Conservation (phyloP, 2,888 invertebrate genomes). For the Augochlorella aurata region DNA sequence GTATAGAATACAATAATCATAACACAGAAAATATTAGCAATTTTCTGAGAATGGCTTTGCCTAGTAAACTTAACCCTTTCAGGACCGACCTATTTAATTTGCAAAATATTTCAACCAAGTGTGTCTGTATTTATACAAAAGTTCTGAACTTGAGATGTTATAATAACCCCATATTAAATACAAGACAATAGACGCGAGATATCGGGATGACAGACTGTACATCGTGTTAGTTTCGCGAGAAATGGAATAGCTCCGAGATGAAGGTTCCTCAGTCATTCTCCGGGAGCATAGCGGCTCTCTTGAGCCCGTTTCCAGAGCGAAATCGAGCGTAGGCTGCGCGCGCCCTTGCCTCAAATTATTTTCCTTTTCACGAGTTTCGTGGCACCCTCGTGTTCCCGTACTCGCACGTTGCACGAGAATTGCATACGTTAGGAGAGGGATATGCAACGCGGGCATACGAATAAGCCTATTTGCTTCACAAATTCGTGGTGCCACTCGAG, state of each 20-base stretch:
- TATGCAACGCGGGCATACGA: conserved; percentile 69
- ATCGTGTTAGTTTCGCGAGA: not conserved
- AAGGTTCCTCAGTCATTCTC: not conserved
- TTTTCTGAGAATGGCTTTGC: too few species aligned
- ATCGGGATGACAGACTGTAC: too few species aligned
- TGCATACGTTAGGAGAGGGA: conserved; percentile 58
- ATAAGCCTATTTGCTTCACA: conserved; percentile 76
- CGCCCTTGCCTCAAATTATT: conserved; percentile 50
- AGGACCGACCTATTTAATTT: too few species aligned
- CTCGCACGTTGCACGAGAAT: conserved; percentile 59
- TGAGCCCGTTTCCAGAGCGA: conserved; percentile 10
- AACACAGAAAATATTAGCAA: too few species aligned
- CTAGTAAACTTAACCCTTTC: too few species aligned
- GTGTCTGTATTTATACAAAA: too few species aligned
- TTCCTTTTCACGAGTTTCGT: conserved; percentile 35
- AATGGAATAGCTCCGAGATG: not conserved
- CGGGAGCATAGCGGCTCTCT: not conserved
- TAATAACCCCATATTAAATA: too few species aligned
- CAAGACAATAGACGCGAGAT: too few species aligned
- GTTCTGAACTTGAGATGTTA: too few species aligned
- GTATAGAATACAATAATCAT: too few species aligned
- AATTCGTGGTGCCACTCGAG: conserved; percentile 68
- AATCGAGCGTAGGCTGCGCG: conserved; percentile 36
- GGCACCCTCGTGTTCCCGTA: conserved; percentile 42
- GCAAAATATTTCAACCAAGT: too few species aligned